phyloP scores from a whole-genome alignment of 92 coral and sea anemone genomes.

The Epizoanthus rinbou region DNA sequence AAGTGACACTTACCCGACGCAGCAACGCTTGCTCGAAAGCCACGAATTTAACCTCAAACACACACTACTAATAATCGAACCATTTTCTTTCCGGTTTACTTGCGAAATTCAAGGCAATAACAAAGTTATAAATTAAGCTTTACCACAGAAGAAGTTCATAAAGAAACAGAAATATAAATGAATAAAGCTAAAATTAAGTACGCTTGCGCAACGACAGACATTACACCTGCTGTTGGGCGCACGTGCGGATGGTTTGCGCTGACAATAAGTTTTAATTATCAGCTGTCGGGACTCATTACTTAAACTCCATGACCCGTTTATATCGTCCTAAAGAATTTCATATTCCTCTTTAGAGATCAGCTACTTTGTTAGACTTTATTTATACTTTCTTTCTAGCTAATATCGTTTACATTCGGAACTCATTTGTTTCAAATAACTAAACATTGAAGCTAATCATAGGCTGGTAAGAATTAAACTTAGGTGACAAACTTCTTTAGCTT shows the following conservation, averaged over 20 bases:
- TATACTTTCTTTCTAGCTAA: no score
- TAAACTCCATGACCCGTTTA: slow-evolving; percentile 40
- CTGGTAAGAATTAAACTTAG: neutral
- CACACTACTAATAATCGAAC: neutral
- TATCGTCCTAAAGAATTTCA: slow-evolving; percentile 30
- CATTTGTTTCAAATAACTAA: no score
- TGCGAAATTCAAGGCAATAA: neutral
- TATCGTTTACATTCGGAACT: no score
- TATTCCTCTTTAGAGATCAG: neutral
- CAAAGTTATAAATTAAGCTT: neutral
- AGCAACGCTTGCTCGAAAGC: neutral
- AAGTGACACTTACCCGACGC: neutral
- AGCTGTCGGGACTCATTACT: slow-evolving; percentile 69
- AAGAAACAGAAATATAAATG: slow-evolving; percentile 15
- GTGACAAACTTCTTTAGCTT: slow-evolving; percentile 31
- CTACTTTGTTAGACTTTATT: no score
- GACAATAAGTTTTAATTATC: slow-evolving; percentile 71
- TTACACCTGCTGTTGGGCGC: slow-evolving; percentile 73
- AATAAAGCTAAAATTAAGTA: slow-evolving; percentile 5
- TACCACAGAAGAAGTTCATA: neutral
- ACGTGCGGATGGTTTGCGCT: slow-evolving; percentile 60
- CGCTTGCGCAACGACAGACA: slow-evolving; percentile 59
- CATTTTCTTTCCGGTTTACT: neutral
- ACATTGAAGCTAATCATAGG: no score
- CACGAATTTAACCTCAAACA: neutral